Conservation (phyloP, 2,797 vertebrate species). For the Brachymystax lenok region DNA sequence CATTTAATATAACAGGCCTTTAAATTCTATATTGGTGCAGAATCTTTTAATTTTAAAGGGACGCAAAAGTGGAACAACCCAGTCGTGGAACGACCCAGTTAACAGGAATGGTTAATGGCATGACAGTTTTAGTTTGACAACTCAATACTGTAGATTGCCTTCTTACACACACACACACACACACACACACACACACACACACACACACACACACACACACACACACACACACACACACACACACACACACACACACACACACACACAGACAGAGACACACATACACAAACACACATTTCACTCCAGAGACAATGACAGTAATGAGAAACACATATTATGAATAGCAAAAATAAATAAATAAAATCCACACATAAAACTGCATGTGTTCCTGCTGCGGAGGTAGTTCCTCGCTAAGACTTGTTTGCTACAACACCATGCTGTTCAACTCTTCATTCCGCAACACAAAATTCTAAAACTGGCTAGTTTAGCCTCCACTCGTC, state of each 20-base stretch:
- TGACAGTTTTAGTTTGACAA: not conserved
- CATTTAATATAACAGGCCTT: too few relatives aligned
- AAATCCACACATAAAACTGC: too few relatives aligned
- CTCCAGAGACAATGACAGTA: slow-evolving; percentile 4
- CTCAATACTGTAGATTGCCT: not conserved
- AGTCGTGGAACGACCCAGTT: too few relatives aligned
- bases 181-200: not conserved
- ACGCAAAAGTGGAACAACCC: too few relatives aligned
- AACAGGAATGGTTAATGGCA: not conserved
- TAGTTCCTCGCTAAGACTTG: not conserved
- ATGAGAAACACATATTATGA: not conserved
- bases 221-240: slow-evolving; percentile 3
- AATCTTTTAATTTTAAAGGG: too few relatives aligned
- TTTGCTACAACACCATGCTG: not conserved
- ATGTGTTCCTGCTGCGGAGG: not conserved
- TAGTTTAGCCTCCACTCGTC: too few relatives aligned
- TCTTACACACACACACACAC: not conserved
- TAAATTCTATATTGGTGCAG: too few relatives aligned
- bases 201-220: not conserved
- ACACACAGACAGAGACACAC: not conserved
- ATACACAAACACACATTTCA: slow-evolving; percentile 14
- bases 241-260: slow-evolving; percentile 7
- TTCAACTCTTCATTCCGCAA: too few relatives aligned
- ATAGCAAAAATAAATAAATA: not conserved
- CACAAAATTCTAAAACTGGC: too few relatives aligned